Evolutionary conservation across 2,888 invertebrate species (phyloP).

Genomic region (Aphidius colemani): DNA sequence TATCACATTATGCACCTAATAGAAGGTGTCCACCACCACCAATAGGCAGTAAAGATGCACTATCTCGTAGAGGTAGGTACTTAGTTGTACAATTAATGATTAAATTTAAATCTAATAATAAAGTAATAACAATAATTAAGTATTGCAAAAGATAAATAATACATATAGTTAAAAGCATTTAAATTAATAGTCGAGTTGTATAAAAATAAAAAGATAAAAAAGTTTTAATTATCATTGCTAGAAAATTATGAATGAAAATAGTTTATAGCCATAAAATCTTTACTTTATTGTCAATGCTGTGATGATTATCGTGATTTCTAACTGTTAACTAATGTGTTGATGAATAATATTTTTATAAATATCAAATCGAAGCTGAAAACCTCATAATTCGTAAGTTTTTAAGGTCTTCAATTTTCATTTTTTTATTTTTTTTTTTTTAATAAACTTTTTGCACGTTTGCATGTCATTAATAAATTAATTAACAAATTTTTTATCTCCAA

Average conservation of each 20-base stretch:
- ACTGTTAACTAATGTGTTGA: conserved; percentile 13
- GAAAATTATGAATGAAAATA: conserved; percentile 10
- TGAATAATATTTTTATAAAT: conserved; percentile 29
- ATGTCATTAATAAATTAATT: conserved; percentile 34
- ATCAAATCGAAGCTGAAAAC: conserved; percentile 39
- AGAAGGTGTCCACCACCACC: conserved; percentile 63
- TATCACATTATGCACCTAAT: conserved; percentile 67
- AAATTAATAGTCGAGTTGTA: neutral
- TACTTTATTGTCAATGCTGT: neutral
- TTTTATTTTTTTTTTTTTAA: neutral
- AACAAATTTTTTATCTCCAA: too few species aligned
- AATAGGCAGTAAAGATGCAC: conserved; percentile 64
- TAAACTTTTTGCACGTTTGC: conserved; percentile 48
- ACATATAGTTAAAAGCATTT: too few species aligned
- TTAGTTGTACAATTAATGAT: conserved; percentile 27
- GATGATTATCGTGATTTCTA: neutral
- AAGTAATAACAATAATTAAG: neutral
- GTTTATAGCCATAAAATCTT: neutral
- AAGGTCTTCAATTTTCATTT: conserved; percentile 32
- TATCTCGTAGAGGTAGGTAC: conserved; percentile 59
- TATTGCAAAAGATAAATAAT: too few species aligned
- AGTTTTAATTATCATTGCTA: neutral
- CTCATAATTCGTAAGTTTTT: conserved; percentile 43
- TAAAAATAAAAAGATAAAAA: neutral
- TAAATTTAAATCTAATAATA: neutral